Conservation (phyloP, 2,113 vertebrate species). For the Xiphophorus couchianus region DNA sequence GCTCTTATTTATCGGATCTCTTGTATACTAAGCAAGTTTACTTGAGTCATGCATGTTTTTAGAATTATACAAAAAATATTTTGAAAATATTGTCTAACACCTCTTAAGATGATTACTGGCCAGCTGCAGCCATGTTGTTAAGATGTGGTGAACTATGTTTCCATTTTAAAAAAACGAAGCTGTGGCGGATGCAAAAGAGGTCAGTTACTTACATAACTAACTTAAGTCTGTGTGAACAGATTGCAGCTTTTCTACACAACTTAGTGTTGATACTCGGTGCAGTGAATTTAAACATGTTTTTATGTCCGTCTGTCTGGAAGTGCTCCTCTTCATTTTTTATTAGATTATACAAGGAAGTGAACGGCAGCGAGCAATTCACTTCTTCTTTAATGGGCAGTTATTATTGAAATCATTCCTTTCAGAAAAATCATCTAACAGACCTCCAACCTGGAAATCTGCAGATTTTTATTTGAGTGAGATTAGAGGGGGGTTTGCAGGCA, state of each 20-base stretch:
- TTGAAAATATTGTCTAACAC: neutral
- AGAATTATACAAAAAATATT: neutral
- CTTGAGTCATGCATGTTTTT: neutral
- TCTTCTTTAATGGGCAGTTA: neutral
- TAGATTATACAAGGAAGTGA: neutral
- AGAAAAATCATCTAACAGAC: neutral
- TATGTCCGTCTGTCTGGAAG: neutral
- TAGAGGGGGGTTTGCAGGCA: no score
- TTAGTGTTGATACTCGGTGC: conserved; percentile 3
- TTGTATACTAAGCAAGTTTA: neutral
- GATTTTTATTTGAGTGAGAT: neutral
- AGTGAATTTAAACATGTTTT: conserved; percentile 12
- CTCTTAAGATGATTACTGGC: neutral
- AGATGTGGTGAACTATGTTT: neutral
- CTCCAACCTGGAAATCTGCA: neutral
- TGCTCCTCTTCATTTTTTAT: neutral
- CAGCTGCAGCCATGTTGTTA: neutral
- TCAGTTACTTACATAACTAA: conserved; percentile 42
- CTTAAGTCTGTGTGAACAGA: conserved; percentile 48
- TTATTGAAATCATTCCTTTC: neutral
- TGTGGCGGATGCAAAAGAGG: conserved; percentile 4
- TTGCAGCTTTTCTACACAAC: conserved; percentile 28
- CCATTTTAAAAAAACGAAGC: neutral
- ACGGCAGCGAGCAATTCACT: neutral
- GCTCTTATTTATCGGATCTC: neutral